phyloP scores from a whole-genome alignment of 2,888 invertebrate species.

The Bhutanitis thaidina region DNA sequence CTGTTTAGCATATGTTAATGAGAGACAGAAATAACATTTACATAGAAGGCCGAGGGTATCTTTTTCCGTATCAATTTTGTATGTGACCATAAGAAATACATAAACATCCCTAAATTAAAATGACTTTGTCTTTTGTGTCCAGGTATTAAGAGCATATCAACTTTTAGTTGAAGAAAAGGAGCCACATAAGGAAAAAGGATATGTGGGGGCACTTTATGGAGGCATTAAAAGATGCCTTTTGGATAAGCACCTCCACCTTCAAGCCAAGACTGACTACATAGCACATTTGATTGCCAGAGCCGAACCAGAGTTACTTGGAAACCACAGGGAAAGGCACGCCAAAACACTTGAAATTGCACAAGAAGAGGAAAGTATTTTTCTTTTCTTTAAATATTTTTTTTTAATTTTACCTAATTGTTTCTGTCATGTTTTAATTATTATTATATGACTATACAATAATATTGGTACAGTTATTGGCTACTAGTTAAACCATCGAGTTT shows the following conservation, averaged over 20 bases:
- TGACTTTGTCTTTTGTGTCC: constrained; percentile 1
- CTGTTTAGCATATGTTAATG: too few relatives aligned
- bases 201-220: constrained; percentile 90
- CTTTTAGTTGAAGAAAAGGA: constrained; percentile 92
- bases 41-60: too few relatives aligned
- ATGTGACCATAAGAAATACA: too few relatives aligned
- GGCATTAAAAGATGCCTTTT: constrained; percentile 92
- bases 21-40: too few relatives aligned
- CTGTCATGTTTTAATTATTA: too few relatives aligned
- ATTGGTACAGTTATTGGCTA: too few relatives aligned
- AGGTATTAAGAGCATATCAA: constrained; percentile 89
- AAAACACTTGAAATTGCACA: constrained; percentile 98
- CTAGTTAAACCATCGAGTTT: too few relatives aligned
- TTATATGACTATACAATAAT: too few relatives aligned
- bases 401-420: too few relatives aligned
- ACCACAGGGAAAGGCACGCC: constrained; percentile 94
- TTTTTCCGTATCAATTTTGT: too few relatives aligned
- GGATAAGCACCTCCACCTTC: constrained; percentile 93
- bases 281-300: constrained; percentile 92
- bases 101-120: too few relatives aligned
- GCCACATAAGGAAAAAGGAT: constrained; percentile 92
- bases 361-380: constrained; percentile 90
- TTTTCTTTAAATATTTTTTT: too few relatives aligned
- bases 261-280: constrained; percentile 93
- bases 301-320: constrained; percentile 94